phyloP scores from a whole-genome alignment of 2,797 vertebrate species.

The Enteromius radiatus region DNA sequence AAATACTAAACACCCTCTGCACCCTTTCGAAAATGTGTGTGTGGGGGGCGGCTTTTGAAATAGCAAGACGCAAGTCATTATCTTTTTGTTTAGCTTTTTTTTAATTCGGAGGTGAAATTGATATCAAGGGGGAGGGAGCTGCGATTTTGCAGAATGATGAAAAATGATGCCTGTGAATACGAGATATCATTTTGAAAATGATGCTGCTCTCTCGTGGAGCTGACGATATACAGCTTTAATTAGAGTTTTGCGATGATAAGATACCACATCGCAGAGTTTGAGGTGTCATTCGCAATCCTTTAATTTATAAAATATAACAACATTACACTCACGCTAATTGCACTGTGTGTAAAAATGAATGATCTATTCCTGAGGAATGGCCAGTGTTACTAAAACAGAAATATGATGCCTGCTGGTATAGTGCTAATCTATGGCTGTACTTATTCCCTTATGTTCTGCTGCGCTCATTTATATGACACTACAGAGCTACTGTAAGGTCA shows the following conservation, averaged over 20 bases:
- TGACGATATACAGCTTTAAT: slow-evolving; percentile 78
- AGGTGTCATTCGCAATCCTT: slow-evolving; percentile 42
- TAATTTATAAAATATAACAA: slow-evolving; percentile 59
- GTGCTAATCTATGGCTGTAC: slow-evolving; percentile 39
- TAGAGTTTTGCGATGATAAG: slow-evolving; percentile 74
- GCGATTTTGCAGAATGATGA: slow-evolving; percentile 76
- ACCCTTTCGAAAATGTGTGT: slow-evolving; percentile 77
- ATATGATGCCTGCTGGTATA: slow-evolving; percentile 43
- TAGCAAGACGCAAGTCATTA: slow-evolving; percentile 82
- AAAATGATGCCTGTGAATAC: slow-evolving; percentile 83
- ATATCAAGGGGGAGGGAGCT: slow-evolving; percentile 66
- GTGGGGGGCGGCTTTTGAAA: slow-evolving; percentile 42
- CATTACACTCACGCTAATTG: slow-evolving; percentile 59
- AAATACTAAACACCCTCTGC: slow-evolving; percentile 95
- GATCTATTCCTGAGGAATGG: slow-evolving; percentile 45
- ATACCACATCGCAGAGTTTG: slow-evolving; percentile 62
- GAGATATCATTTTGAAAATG: slow-evolving; percentile 81
- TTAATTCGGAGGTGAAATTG: slow-evolving; percentile 77
- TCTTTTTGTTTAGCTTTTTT: slow-evolving; percentile 80
- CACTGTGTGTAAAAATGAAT: slow-evolving; percentile 48
- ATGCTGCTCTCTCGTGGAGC: slow-evolving; percentile 58
- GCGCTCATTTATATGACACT: slow-evolving; percentile 36
- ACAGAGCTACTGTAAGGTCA: slow-evolving; percentile 40
- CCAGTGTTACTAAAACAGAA: slow-evolving; percentile 51
- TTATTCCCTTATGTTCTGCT: slow-evolving; percentile 29